Conservation (phyloP, 2,888 invertebrate species). For the Tipula confusa region DNA sequence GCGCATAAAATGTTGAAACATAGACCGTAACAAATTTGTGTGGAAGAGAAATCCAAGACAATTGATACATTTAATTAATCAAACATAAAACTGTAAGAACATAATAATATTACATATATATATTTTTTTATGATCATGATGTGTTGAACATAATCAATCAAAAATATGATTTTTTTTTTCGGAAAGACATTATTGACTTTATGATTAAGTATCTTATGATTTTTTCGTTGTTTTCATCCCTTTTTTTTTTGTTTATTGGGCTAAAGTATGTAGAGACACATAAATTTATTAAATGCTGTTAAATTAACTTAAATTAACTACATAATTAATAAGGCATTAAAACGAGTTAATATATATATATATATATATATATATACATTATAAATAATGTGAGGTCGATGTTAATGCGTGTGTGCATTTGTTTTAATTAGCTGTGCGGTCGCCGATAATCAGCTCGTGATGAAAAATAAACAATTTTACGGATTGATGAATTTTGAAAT, state of each 20-base stretch:
- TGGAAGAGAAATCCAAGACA: not conserved
- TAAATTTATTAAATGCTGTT: not conserved
- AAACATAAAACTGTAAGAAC: not conserved
- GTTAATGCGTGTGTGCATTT: not conserved
- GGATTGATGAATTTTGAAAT: not conserved
- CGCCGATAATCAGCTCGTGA: not conserved
- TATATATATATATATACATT: too few relatives aligned
- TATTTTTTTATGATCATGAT: not conserved
- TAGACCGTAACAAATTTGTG: not conserved
- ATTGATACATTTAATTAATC: constrained; percentile 25
- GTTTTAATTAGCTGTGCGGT: not conserved
- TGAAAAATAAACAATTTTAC: not conserved
- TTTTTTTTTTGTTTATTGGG: not conserved
- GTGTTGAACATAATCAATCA: constrained; percentile 25
- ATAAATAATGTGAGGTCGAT: not conserved
- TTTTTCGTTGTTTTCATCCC: not conserved
- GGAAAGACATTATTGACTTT: not conserved
- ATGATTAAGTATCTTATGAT: not conserved
- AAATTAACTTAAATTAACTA: not conserved
- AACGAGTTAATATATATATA: not conserved
- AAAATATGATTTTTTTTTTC: not conserved
- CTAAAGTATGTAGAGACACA: not conserved
- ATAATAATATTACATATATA: not conserved
- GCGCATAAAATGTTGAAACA: not conserved
- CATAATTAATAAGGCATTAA: not conserved